Conservation (phyloP, 2,797 vertebrate species). For the Enteromius treurensis region DNA sequence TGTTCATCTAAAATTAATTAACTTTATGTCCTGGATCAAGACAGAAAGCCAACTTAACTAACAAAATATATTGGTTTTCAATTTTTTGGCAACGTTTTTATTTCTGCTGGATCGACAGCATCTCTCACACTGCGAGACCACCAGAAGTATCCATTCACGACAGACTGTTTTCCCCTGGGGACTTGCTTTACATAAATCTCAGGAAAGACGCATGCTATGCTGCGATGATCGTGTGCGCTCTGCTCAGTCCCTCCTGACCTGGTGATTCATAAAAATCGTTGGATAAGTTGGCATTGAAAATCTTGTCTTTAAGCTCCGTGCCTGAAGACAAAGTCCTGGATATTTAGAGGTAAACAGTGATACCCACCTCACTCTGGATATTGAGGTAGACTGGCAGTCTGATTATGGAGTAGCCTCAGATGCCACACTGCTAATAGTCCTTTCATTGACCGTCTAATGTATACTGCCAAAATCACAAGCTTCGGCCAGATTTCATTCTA, state of each 20-base stretch:
- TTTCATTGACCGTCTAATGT: not conserved
- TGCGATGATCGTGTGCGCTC: constrained; percentile 38
- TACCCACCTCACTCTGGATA: constrained; percentile 18
- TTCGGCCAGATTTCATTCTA: not conserved
- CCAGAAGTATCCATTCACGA: constrained; percentile 24
- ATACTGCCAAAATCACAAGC: not conserved
- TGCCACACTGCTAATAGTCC: not conserved
- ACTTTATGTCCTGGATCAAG: constrained; percentile 33
- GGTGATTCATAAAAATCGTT: constrained; percentile 15
- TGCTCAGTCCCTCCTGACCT: constrained; percentile 20
- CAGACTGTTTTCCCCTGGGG: constrained; percentile 18
- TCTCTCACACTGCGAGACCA: constrained; percentile 28
- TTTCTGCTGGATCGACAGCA: constrained; percentile 33
- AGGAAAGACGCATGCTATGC: constrained; percentile 32
- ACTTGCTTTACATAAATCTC: constrained; percentile 44
- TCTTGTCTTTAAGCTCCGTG: constrained; percentile 20
- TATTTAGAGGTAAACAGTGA: constrained; percentile 39
- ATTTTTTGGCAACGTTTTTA: constrained; percentile 30
- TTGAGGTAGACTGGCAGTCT: constrained; percentile 38
- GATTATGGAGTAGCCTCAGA: constrained; percentile 11
- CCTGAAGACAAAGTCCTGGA: constrained; percentile 31
- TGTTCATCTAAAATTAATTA: constrained; percentile 44
- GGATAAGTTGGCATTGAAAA: constrained; percentile 27
- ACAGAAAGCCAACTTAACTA: constrained; percentile 17
- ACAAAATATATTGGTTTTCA: constrained; percentile 37